Base-by-base conservation (phyloP, 1,140 invertebrate genomes). In the Calosoma granatense region DNA sequence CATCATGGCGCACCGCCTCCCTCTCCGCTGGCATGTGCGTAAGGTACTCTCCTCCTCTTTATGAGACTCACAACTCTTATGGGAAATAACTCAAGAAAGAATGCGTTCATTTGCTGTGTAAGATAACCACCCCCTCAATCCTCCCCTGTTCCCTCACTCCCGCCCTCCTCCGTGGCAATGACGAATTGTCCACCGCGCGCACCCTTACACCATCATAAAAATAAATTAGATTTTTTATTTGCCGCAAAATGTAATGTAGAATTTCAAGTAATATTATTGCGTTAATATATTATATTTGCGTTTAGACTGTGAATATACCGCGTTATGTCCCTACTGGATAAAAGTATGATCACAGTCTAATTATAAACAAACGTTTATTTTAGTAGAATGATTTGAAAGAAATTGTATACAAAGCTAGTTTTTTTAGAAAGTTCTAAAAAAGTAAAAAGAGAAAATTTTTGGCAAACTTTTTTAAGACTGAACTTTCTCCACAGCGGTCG, bases 401-500 rank as follows among this genome's bases (percentile, higher is more conserved):
- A n/a, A n/a, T n/a, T n/a, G n/a, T n/a, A n/a, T n/a, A n/a, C n/a
- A n/a, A n/a, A n/a, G n/a, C n/a, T n/a, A n/a, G n/a, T n/a, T n/a
- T n/a, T n/a, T n/a, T n/a, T n/a, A n/a, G n/a, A n/a, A n/a, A n/a
- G n/a, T n/a, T n/a, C n/a, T n/a, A n/a, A n/a, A n/a, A n/a, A n/a
- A n/a, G n/a, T n/a, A n/a, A n/a, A n/a, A n/a, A n/a, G n/a, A n/a
- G n/a, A n/a, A n/a, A n/a, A n/a, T n/a, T n/a, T n/a, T n/a, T n/a
- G n/a, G n/a, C n/a, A n/a, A n/a, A 9, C 26, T 36, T 36, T 36
- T 36, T 36, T 36, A 36, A 6, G n/a, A 36, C 6, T 36, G 26
- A 36, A n/a, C 26, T 36, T 36, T 47, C 15, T 47, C 41, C 41
- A 11, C 41, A 47, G 41, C 41, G 41, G 41, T 47, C 9, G 41